Evolutionary conservation across 2,797 vertebrate genomes (phyloP), one percentile per base, ranked within the genome.

Genomic region (Chaunax sp.): DNA sequence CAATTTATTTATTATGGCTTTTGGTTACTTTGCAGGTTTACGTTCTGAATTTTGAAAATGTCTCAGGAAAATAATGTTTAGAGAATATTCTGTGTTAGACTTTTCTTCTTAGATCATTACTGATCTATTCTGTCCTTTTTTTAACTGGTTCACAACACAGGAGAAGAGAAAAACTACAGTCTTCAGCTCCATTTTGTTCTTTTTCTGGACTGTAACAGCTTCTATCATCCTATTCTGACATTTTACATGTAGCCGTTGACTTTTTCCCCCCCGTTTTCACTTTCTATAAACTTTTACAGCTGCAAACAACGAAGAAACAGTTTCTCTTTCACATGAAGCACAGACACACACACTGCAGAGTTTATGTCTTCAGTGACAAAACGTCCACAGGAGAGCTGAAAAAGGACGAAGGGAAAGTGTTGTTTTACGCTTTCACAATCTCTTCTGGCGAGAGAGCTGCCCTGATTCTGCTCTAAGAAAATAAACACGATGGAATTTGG

Each of bases 401-500:
- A 69, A 55, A 55, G 57, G 49, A 80, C 78, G 52, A 59, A 44
- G 58, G 46, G 63, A 83, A 79, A 82, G 82, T 85, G 87, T 88
- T 87, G 83, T 91, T 88, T 90, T 75, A 85, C 61, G 9, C 81
- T 90, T 87, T 92, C 78, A 77, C 70, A 89, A 84, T 89, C 77
- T 78, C 66, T 44, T 69, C 72, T 85, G 86, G 86, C 57, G 52
- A 64, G 28, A 80, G 64, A 23, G 19, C 30, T 26, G 9, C 46
- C 37, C 66, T 1, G 56, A 90, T 82, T 86, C 74, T 58, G 71
- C 85, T 82, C 78, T 82, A 87, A 90, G 80, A 89, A 92, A 93
- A 93, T 78, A 93, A 92, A 91, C 90, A 89, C 62, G 22, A 72
- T 82, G 88, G 90, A 92, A 93, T 92, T 86, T 89, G 84, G 90